phyloP scores from a whole-genome alignment of 2,797 vertebrate genomes.

The Hemibagrus guttatus region DNA sequence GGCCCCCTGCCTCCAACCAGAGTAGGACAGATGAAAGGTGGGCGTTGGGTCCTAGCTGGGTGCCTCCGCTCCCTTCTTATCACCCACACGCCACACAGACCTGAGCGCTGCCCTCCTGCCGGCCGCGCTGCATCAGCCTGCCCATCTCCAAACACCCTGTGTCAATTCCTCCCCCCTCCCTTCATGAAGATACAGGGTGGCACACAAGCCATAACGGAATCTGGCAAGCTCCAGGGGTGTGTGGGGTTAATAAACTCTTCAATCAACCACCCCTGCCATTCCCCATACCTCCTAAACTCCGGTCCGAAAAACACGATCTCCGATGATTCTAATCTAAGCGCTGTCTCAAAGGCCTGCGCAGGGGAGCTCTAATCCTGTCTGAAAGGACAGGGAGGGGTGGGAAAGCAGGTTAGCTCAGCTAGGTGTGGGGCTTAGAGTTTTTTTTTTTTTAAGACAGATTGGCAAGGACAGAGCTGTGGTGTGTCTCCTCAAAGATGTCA shows the following conservation, averaged over 20 bases:
- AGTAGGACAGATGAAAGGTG: constrained; percentile 77
- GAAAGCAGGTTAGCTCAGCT: constrained; percentile 25
- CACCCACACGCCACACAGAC: constrained; percentile 71
- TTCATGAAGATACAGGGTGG: constrained; percentile 17
- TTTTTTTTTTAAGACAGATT: constrained; percentile 16
- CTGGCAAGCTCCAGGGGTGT: constrained; percentile 50
- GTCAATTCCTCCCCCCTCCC: constrained; percentile 40
- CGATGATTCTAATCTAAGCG: constrained; percentile 70
- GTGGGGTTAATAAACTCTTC: constrained; percentile 79
- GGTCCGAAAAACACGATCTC: constrained; percentile 54
- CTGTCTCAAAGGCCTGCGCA: constrained; percentile 73
- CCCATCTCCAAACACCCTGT: constrained; percentile 46
- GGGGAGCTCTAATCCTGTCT: constrained; percentile 77
- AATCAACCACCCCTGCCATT: constrained; percentile 70
- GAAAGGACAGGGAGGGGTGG: constrained; percentile 61
- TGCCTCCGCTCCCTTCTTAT: constrained; percentile 71
- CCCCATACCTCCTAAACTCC: constrained; percentile 62
- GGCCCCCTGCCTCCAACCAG: constrained; percentile 58
- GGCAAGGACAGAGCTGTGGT: constrained; percentile 51
- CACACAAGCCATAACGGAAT: constrained; percentile 44
- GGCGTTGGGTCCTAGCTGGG: constrained; percentile 66
- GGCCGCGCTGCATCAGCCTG: constrained; percentile 46
- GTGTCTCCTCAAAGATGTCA: constrained; percentile 67
- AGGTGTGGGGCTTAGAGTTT: constrained; percentile 8
- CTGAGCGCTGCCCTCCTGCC: constrained; percentile 59